These are phyloP conservation scores for Merodon equestris DNA, from an alignment of 2,888 invertebrate species.

Conservation along the genomic window DNA sequence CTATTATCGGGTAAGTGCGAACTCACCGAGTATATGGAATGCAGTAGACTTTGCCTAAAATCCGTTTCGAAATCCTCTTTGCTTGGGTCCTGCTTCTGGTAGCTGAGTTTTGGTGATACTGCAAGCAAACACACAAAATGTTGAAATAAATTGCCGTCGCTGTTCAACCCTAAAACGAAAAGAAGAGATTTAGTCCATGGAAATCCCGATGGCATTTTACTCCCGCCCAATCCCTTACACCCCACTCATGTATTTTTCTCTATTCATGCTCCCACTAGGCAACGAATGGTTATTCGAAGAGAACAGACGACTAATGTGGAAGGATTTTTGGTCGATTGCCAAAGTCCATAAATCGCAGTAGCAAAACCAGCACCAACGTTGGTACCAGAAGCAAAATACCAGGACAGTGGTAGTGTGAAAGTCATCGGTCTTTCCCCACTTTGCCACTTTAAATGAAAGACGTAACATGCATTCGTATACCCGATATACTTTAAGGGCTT, in stretches of 20 bases:
- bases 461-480: slow-evolving; percentile 6
- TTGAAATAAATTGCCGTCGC: slow-evolving; percentile 48
- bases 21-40: neutral
- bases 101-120: slow-evolving; percentile 6
- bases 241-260: too few species aligned
- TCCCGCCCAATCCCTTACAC: too few species aligned
- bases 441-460: slow-evolving; percentile 13
- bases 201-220: neutral
- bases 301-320: slow-evolving; percentile 44
- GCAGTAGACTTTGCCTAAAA: neutral
- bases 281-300: neutral
- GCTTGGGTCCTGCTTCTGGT: neutral
- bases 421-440: slow-evolving; percentile 50
- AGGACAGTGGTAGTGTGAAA: slow-evolving; percentile 38
- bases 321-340: slow-evolving; percentile 54
- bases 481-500: slow-evolving; percentile 38
- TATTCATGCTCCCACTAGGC: too few species aligned
- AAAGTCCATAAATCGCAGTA: slow-evolving; percentile 54
- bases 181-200: slow-evolving; percentile 31
- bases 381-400: neutral
- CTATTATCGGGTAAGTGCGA: neutral
- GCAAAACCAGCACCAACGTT: neutral
- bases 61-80: slow-evolving; percentile 15
- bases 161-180: slow-evolving; percentile 30
- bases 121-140: slow-evolving; percentile 19